phyloP scores from a whole-genome alignment of 1,140 invertebrate genomes.

The Magallana angulata region DNA sequence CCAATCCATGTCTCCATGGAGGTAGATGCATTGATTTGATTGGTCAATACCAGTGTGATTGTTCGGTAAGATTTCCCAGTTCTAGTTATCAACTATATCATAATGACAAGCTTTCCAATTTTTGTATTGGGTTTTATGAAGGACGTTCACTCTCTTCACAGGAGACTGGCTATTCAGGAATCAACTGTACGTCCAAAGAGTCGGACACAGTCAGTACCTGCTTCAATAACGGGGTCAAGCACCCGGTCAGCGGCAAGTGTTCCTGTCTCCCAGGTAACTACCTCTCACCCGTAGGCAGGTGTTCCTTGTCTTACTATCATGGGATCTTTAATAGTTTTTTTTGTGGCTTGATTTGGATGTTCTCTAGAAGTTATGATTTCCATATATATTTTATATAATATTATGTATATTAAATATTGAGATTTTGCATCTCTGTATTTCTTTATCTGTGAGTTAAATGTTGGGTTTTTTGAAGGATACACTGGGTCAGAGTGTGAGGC shows the following conservation, averaged over 20 bases:
- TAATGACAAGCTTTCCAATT: neutral
- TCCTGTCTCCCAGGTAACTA: slow-evolving; percentile 83
- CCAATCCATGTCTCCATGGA: slow-evolving; percentile 55
- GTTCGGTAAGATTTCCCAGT: slow-evolving; percentile 43
- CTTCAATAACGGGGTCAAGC: slow-evolving; percentile 80
- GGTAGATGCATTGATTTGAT: slow-evolving; percentile 57
- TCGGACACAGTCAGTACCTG: slow-evolving; percentile 79
- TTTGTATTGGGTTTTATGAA: neutral
- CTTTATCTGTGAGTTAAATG: no score
- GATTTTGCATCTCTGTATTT: neutral
- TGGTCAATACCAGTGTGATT: slow-evolving; percentile 57
- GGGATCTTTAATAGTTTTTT: no score
- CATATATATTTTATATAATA: no score
- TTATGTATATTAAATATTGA: neutral
- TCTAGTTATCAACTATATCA: neutral
- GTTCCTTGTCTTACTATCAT: neutral
- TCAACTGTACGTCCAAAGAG: slow-evolving; percentile 88
- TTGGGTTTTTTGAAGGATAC: slow-evolving; percentile 85
- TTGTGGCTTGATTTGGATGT: no score
- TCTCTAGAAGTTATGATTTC: no score
- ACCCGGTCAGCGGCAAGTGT: slow-evolving; percentile 87
- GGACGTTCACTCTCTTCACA: neutral
- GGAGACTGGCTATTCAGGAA: slow-evolving; percentile 86
- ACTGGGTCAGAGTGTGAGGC: slow-evolving; percentile 83
- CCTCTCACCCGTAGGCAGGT: neutral